Percentiles rank a stretch among this genome's conserved stretches.
These are phyloP conservation scores for Echeneis naucrates DNA, from an alignment of 2,797 vertebrate genomes.

Conservation along the genomic window DNA sequence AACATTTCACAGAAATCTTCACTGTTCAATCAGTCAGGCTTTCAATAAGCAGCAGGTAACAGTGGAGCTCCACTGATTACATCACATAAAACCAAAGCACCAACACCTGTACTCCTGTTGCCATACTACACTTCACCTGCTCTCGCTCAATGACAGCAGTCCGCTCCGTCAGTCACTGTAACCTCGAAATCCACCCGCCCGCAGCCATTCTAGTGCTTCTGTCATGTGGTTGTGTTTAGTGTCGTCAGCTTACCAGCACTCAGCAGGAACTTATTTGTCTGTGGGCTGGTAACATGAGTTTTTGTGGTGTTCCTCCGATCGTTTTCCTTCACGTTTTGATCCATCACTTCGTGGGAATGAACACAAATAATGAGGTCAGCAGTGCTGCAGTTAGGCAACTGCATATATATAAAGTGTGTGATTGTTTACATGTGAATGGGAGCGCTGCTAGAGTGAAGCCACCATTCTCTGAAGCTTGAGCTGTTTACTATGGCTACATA, in stretches of 20 bases:
- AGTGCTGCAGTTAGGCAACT: neutral
- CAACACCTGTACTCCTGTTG: slow-evolving; percentile 16
- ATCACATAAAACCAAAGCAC: slow-evolving; percentile 45
- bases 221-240: slow-evolving; percentile 74
- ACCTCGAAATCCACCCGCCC: slow-evolving; percentile 12
- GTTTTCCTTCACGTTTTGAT: slow-evolving; percentile 13
- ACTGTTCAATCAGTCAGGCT: neutral
- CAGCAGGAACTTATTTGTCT: slow-evolving; percentile 50
- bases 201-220: slow-evolving; percentile 21
- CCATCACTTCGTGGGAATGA: slow-evolving; percentile 27
- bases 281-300: slow-evolving; percentile 65
- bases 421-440: neutral
- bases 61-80: slow-evolving; percentile 18
- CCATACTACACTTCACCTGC: slow-evolving; percentile 28
- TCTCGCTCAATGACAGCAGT: slow-evolving; percentile 9
- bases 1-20: neutral
- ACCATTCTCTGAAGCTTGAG: slow-evolving; percentile 13
- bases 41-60: neutral
- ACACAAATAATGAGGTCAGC: slow-evolving; percentile 28
- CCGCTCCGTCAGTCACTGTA: neutral
- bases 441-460: slow-evolving; percentile 1
- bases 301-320: slow-evolving; percentile 65
- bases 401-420: neutral
- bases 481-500: slow-evolving; percentile 5
- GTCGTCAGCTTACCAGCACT: slow-evolving; percentile 58